Conservation (phyloP, 2,113 vertebrate genomes). For the Nanorana parkeri region DNA sequence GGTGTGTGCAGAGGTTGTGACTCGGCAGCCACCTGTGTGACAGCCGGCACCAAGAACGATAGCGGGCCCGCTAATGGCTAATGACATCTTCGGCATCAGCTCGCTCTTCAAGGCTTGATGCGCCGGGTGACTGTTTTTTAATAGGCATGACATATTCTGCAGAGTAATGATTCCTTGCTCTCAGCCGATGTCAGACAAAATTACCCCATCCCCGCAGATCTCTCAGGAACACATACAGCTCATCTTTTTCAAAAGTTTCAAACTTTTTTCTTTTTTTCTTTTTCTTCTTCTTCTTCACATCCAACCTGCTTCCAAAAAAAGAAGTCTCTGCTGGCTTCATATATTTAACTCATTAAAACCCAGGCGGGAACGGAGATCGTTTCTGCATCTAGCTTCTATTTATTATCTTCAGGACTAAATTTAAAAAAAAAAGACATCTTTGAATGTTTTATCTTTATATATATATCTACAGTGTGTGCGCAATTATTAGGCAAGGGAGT, state of each 20-base stretch:
- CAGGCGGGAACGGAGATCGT: no score
- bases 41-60: conserved; percentile 29
- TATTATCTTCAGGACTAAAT: no score
- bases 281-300: background rate
- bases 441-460: no score
- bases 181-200: conserved; percentile 42
- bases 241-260: conserved; percentile 23
- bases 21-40: conserved; percentile 11
- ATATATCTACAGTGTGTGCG: no score
- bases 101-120: conserved; percentile 44
- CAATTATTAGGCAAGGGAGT: no score
- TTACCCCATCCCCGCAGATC: conserved; percentile 22
- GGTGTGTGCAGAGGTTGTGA: conserved; percentile 40
- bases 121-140: conserved; percentile 53
- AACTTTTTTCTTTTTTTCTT: background rate
- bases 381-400: no score
- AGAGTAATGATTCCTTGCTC: conserved; percentile 46
- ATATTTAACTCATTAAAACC: conserved; percentile 8
- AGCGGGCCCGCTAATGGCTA: conserved; percentile 32
- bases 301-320: background rate
- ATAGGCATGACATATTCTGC: conserved; percentile 55
- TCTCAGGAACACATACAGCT: conserved; percentile 24
- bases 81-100: conserved; percentile 33
- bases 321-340: background rate
- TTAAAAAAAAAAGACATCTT: no score